Conservation (phyloP, 1,140 invertebrate genomes). For the Drosophila arizonae region DNA sequence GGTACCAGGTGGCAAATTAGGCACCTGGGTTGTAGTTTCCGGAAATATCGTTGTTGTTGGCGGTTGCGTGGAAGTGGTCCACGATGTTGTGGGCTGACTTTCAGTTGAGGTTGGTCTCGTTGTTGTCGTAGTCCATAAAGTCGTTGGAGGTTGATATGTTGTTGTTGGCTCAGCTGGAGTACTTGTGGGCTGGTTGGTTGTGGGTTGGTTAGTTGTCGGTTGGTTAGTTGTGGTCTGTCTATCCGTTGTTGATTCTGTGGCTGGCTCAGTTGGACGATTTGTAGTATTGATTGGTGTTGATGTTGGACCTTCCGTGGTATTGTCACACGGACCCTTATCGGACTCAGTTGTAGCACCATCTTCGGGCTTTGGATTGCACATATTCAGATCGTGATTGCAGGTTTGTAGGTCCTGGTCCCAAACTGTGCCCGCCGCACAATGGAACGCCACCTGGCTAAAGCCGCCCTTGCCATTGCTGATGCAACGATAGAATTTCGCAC, state of each 20-base stretch:
- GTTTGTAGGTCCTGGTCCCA: slow-evolving; percentile 85
- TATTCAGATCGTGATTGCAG: slow-evolving; percentile 85
- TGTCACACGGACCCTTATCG: slow-evolving; percentile 55
- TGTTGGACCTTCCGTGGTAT: slow-evolving; percentile 24
- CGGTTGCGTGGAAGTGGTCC: slow-evolving; percentile 32
- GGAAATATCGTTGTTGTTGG: slow-evolving; percentile 31
- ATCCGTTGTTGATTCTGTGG: slow-evolving; percentile 17
- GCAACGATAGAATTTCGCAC: slow-evolving; percentile 88
- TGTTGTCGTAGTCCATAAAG: slow-evolving; percentile 8
- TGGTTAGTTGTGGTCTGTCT: background rate
- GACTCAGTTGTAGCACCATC: slow-evolving; percentile 33
- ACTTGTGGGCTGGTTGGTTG: background rate
- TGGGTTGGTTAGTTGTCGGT: background rate
- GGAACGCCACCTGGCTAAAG: slow-evolving; percentile 85
- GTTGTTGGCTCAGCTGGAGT: slow-evolving; percentile 12
- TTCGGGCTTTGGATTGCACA: slow-evolving; percentile 48
- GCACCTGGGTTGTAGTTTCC: slow-evolving; percentile 56
- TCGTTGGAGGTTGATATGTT: slow-evolving; percentile 12
- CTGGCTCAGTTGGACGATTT: slow-evolving; percentile 14
- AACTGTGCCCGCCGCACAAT: slow-evolving; percentile 86
- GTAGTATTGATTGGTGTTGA: slow-evolving; percentile 15
- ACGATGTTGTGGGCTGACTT: slow-evolving; percentile 31
- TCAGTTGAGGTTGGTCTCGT: slow-evolving; percentile 9
- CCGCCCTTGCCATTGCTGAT: slow-evolving; percentile 84
- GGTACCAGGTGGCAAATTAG: slow-evolving; percentile 56